Evolutionary conservation across 2,888 invertebrate genomes (phyloP).

Genomic region (Syrphus vitripennis): DNA sequence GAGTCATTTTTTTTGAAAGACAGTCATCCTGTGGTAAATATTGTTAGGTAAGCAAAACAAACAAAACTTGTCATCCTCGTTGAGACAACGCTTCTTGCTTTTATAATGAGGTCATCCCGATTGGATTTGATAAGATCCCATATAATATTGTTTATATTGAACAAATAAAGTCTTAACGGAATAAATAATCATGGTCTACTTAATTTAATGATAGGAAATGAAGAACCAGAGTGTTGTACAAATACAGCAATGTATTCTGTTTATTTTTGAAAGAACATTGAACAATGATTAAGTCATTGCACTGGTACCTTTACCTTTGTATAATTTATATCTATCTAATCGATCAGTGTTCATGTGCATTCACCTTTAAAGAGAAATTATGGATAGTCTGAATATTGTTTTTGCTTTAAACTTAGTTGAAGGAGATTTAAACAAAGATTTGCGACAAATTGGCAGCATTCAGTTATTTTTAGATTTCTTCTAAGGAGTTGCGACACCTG

Average conservation of each 20-base stretch:
- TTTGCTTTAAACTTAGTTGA: no score
- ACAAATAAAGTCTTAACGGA: conserved; percentile 25
- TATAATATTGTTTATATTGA: conserved; percentile 12
- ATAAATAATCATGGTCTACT: conserved; percentile 17
- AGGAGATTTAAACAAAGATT: no score
- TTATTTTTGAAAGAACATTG: not conserved
- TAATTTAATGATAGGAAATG: conserved; percentile 9
- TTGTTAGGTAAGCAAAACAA: conserved; percentile 6
- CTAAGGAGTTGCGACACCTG: no score
- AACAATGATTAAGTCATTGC: not conserved
- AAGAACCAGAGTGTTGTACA: not conserved
- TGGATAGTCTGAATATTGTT: no score
- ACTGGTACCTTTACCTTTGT: no score
- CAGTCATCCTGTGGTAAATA: conserved; percentile 22
- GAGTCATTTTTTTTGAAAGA: not conserved
- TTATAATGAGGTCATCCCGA: conserved; percentile 50
- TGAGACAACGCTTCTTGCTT: not conserved
- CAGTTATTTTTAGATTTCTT: no score
- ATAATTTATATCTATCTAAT: no score
- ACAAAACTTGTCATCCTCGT: conserved; percentile 23
- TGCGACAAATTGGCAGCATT: no score
- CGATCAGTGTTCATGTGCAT: no score
- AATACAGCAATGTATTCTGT: conserved; percentile 20
- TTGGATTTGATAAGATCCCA: conserved; percentile 27
- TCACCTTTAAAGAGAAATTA: no score